Evolutionary conservation across 2,113 vertebrate species (phyloP).

Genomic region (Vicugna pacos): DNA sequence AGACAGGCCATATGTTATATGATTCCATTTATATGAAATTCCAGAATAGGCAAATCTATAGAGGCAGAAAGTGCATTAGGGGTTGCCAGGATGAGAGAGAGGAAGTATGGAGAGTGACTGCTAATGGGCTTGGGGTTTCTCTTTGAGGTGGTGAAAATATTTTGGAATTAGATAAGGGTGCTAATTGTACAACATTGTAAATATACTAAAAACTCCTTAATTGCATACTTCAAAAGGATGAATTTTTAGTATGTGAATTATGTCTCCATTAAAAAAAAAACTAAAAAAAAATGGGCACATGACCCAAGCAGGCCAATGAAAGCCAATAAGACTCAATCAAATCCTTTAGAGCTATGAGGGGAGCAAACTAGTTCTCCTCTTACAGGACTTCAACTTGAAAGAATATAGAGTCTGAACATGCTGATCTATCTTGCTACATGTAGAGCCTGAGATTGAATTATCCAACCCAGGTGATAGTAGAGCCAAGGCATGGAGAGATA

Average conservation of each 20-base stretch:
- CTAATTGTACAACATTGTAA: not conserved
- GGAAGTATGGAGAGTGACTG: not conserved
- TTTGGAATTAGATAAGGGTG: slow-evolving; percentile 46
- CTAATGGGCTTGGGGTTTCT: not conserved
- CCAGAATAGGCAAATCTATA: not conserved
- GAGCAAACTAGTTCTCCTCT: not conserved
- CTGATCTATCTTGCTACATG: not conserved
- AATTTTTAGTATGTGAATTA: slow-evolving; percentile 31
- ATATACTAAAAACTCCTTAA: not conserved
- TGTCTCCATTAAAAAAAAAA: not conserved
- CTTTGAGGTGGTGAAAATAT: slow-evolving; percentile 26
- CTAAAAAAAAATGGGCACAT: not conserved
- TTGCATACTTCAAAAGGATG: not conserved
- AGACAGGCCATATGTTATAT: not conserved
- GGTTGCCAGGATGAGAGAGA: not conserved
- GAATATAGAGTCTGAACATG: not conserved
- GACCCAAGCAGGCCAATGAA: not conserved
- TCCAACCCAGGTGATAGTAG: not conserved
- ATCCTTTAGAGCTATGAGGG: not conserved
- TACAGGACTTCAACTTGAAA: not conserved
- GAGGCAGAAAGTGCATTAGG: not conserved
- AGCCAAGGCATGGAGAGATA: not conserved
- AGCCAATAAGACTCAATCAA: not conserved
- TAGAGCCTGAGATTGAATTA: not conserved
- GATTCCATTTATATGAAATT: slow-evolving; percentile 57